Percentiles rank a stretch among this genome's conserved stretches.
phyloP scores from a whole-genome alignment of 2,888 invertebrate species.

The Thecophora atra region DNA sequence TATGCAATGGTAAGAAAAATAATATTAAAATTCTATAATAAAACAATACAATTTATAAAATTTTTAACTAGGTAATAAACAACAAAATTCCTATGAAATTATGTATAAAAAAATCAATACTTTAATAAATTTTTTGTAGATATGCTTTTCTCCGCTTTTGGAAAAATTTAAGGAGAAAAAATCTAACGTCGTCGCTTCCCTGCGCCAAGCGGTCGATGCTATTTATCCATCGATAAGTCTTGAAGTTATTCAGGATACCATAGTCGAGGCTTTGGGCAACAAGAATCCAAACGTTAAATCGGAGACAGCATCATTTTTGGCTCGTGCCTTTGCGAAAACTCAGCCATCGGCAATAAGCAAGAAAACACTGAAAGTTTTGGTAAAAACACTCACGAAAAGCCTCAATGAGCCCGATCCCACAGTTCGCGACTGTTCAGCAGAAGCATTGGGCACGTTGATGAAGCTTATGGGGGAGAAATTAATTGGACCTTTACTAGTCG shows the following conservation, averaged over 20 bases:
- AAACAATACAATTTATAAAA: neutral
- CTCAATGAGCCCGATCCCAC: slow-evolving; percentile 76
- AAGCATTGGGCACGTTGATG: slow-evolving; percentile 92
- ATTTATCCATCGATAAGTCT: slow-evolving; percentile 82
- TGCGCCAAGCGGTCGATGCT: slow-evolving; percentile 91
- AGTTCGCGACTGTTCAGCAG: slow-evolving; percentile 91
- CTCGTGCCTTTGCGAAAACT: slow-evolving; percentile 83
- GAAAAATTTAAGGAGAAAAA: slow-evolving; percentile 99
- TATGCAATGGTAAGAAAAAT: slow-evolving; percentile 72
- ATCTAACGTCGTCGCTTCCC: slow-evolving; percentile 82
- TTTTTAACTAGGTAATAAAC: neutral
- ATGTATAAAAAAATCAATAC: no score
- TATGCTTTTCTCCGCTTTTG: slow-evolving; percentile 79
- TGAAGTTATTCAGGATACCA: slow-evolving; percentile 86
- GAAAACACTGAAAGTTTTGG: slow-evolving; percentile 86
- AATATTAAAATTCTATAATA: neutral
- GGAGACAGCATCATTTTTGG: slow-evolving; percentile 85
- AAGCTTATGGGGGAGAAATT: slow-evolving; percentile 94
- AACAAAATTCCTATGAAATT: no score
- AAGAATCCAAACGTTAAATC: slow-evolving; percentile 92
- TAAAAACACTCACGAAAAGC: slow-evolving; percentile 78
- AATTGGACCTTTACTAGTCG: slow-evolving; percentile 84
- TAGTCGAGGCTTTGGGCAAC: slow-evolving; percentile 84
- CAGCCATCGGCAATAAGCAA: slow-evolving; percentile 86
- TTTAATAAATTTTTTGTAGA: slow-evolving; percentile 60